Conservation (phyloP, 2,797 vertebrate genomes). For the Xerus rutilus region DNA sequence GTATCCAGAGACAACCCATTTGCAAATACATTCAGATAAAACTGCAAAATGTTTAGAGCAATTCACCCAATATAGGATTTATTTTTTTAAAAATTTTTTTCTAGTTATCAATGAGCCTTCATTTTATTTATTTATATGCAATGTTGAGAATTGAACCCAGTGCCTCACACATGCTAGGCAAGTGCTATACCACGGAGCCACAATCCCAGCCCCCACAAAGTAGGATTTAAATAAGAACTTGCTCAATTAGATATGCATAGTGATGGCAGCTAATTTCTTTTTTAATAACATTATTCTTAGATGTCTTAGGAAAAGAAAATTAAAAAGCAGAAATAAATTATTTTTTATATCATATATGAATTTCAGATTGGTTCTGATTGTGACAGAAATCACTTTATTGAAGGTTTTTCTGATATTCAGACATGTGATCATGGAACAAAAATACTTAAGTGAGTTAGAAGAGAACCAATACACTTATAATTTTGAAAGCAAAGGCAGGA, state of each 20-base stretch:
- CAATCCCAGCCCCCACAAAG: not conserved
- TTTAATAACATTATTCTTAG: conserved; percentile 62
- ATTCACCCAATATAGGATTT: not conserved
- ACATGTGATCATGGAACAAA: not conserved
- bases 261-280: conserved; percentile 24
- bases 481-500: conserved; percentile 59
- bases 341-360: conserved; percentile 13
- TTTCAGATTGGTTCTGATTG: not conserved
- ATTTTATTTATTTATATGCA: too few species aligned
- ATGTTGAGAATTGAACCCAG: too few species aligned
- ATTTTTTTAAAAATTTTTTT: not conserved
- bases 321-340: conserved; percentile 36
- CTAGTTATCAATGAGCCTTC: too few species aligned
- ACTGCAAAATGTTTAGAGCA: conserved; percentile 4
- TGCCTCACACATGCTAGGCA: too few species aligned
- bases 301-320: conserved; percentile 39
- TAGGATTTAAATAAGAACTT: conserved; percentile 54
- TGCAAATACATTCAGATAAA: not conserved
- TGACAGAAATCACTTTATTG: conserved; percentile 15
- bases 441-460: conserved; percentile 12
- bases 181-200: too few species aligned
- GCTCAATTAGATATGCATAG: not conserved
- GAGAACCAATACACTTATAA: not conserved
- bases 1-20: not conserved
- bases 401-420: conserved; percentile 45